Percentiles rank a stretch among this genome's conserved stretches.
Evolutionary conservation across 2,113 vertebrate genomes (phyloP).

Genomic region (Hassar affinis): DNA sequence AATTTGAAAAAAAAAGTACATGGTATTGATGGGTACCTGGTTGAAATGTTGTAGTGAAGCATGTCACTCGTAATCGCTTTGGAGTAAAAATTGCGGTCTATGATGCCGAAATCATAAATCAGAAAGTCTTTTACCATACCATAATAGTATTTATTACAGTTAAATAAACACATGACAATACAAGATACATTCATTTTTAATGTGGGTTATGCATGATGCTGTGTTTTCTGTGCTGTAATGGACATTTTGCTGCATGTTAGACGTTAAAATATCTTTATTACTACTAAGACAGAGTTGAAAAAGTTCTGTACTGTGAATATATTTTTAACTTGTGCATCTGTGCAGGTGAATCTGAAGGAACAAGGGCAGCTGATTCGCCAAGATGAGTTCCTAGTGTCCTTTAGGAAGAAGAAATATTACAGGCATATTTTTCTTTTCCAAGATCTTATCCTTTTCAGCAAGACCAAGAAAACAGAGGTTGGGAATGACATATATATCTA

Average conservation of each 20-base stretch:
- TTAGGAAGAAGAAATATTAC: constrained; percentile 73
- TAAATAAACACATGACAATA: neutral
- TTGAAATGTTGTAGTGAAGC: neutral
- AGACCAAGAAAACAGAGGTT: constrained; percentile 72
- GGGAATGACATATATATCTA: constrained; percentile 76
- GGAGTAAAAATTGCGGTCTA: neutral
- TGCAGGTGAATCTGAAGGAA: constrained; percentile 77
- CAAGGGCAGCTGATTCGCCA: constrained; percentile 75
- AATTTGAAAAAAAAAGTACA: neutral
- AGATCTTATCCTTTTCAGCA: constrained; percentile 78
- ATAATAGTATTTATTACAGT: neutral
- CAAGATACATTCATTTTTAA: neutral
- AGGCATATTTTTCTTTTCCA: constrained; percentile 78
- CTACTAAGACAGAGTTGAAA: neutral
- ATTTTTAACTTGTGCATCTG: neutral
- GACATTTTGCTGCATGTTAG: neutral
- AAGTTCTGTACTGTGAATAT: neutral
- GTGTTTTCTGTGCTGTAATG: neutral
- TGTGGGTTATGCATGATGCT: neutral
- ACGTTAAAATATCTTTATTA: neutral
- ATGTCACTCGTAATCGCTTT: neutral
- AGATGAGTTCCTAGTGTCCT: constrained; percentile 73
- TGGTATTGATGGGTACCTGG: neutral
- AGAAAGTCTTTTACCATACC: neutral
- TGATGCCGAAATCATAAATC: too few species aligned